A percentile compares a stretch with the other conserved stretches of the same genome.
Evolutionary conservation across 2,888 invertebrate genomes (phyloP).

Genomic region (Ophion costatus): DNA sequence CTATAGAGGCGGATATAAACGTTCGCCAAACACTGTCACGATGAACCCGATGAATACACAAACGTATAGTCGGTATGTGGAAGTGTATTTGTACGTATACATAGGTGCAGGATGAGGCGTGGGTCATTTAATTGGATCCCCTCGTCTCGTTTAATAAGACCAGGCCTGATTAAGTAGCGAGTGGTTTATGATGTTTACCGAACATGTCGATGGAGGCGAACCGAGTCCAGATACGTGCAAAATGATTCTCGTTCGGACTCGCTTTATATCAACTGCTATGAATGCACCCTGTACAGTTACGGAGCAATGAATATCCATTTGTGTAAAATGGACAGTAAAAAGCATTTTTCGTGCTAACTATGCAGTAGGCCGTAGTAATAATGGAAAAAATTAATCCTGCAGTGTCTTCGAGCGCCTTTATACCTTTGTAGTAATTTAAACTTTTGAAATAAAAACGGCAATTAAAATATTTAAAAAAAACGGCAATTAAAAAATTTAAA

Average conservation of each 20-base stretch:
- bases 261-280: not conserved
- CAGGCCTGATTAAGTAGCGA: constrained; percentile 80
- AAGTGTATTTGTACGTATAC: constrained; percentile 24
- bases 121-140: constrained; percentile 64
- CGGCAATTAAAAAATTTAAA: no score
- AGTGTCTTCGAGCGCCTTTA: no score
- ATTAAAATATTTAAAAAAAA: no score
- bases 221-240: constrained; percentile 6
- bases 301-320: not conserved
- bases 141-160: constrained; percentile 64
- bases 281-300: not conserved
- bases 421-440: no score
- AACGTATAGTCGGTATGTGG: constrained; percentile 21
- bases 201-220: constrained; percentile 76
- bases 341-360: no score
- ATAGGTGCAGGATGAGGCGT: constrained; percentile 45
- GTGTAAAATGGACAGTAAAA: not conserved
- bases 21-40: constrained; percentile 40
- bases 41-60: constrained; percentile 17
- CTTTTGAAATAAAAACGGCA: no score
- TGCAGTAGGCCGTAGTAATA: no score
- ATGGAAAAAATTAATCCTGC: no score
- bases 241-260: not conserved
- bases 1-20: constrained; percentile 48
- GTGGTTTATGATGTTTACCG: constrained; percentile 80